Percentiles rank a stretch among this genome's conserved stretches.
Conservation (phyloP, 2,888 invertebrate species). For the Nasonovia ribisnigri region DNA sequence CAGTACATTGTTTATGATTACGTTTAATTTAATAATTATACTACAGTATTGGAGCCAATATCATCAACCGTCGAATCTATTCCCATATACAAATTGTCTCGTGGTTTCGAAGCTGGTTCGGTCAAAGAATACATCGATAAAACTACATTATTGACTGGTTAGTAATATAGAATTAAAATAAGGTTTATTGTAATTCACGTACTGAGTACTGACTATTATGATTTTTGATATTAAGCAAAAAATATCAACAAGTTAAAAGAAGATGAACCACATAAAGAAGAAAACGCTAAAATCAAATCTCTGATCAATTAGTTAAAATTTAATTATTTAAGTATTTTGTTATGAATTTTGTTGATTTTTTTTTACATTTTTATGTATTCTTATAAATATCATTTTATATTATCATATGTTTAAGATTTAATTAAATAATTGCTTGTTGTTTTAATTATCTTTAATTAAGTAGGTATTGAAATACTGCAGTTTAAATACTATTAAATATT, state of each 20-base stretch:
- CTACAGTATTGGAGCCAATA: slow-evolving; percentile 52
- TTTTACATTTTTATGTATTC: neutral
- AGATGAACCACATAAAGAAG: slow-evolving; percentile 41
- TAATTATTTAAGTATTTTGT: neutral
- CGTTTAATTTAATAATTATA: neutral
- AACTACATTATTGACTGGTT: slow-evolving; percentile 51
- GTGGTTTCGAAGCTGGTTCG: slow-evolving; percentile 38
- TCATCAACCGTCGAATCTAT: slow-evolving; percentile 60
- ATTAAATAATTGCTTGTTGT: neutral
- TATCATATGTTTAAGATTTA: neutral
- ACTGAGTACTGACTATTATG: neutral
- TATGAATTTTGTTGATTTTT: slow-evolving; percentile 25
- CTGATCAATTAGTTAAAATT: neutral
- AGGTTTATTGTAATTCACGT: no score
- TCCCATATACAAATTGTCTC: slow-evolving; percentile 57
- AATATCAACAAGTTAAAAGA: slow-evolving; percentile 59
- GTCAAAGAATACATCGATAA: slow-evolving; percentile 51
- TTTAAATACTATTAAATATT: neutral
- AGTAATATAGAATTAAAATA: neutral
- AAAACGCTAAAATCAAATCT: slow-evolving; percentile 47
- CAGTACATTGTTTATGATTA: neutral
- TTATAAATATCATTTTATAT: neutral
- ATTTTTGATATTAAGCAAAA: slow-evolving; percentile 32
- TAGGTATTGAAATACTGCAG: neutral
- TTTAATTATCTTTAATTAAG: neutral